Evolutionary conservation across 2,888 invertebrate species (phyloP), one percentile per base, ranked within the genome.

Genomic region (Pyrrhia umbra): DNA sequence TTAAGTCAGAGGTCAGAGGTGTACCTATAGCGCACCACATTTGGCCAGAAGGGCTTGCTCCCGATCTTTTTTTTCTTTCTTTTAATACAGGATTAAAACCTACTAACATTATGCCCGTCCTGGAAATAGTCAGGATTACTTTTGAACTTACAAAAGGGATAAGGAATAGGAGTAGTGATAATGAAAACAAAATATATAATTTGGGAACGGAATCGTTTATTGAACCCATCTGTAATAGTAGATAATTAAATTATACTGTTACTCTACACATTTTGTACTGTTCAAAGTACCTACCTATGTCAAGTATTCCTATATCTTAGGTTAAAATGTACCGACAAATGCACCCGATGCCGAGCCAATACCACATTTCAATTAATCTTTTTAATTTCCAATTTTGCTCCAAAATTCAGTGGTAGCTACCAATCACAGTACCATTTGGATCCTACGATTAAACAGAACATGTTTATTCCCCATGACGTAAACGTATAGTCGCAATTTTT

Each of bases 201-300:
- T 93, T 90, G 94, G 94, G 94, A 93, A 93, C 94, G 94, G 93
- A 93, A 94, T 94, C 91, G 89, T 94, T 94, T 95, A 95, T 93
- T 94, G 88, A 94, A 94, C 93, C 94, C 94, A 93, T 92, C 87
- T 90, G 92, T 92, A 90, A 92, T 92, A 93, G 88, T 91, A 92
- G 88, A 90, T 90, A 91, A 91, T 93, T 94, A 93, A 92, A 94
- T 93, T 89, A 93, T 93, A 94, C 85, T 88, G 90, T 90, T 90
- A 93, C 80, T 90, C 94, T 95, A 94, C 93, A 90, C 85, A 85
- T 89, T 91, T 93, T 94, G 95, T 94, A 95, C 95, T 93, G 92
- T 85, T 92, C 90, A 90, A 92, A 95, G 94, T 95, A 95, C 94
- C 93, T 94, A 94, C 94, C 91, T 94, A 92, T 88, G 82, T 87